A percentile compares a stretch with the other conserved stretches of the same genome.
These are phyloP conservation scores for Drosophila nigromelanica DNA, from an alignment of 1,140 invertebrate species.

Conservation along the genomic window DNA sequence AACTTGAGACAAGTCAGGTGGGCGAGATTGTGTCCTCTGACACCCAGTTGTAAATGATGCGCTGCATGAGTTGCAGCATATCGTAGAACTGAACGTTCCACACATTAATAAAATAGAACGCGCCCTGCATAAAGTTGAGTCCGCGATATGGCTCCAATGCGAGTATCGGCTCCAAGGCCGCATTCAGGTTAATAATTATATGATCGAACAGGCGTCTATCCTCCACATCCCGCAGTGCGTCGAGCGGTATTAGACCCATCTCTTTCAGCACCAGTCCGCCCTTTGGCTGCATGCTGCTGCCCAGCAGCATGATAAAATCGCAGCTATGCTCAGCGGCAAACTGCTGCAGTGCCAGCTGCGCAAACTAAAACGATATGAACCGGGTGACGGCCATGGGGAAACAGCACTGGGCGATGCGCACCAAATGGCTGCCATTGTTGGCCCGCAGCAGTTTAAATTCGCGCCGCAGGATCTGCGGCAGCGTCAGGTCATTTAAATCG, in stretches of 20 bases:
- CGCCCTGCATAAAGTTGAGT: conserved; percentile 63
- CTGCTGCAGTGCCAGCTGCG: conserved; percentile 79
- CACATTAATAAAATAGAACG: conserved; percentile 72
- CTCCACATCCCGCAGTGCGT: conserved; percentile 82
- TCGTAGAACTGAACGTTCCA: conserved; percentile 30
- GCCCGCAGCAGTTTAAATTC: conserved; percentile 82
- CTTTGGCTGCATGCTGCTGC: conserved; percentile 63
- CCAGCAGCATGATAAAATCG: conserved; percentile 84
- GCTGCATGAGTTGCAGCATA: conserved; percentile 35
- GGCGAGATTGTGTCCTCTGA: background rate
- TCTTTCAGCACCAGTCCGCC: conserved; percentile 23
- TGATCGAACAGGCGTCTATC: conserved; percentile 42
- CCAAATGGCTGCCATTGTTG: conserved; percentile 86
- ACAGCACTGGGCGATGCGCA: conserved; percentile 84
- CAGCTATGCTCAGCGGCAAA: conserved; percentile 84
- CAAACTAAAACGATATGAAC: conserved; percentile 84
- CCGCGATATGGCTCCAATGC: conserved; percentile 38
- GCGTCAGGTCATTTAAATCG: conserved; percentile 85
- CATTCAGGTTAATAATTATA: conserved; percentile 53
- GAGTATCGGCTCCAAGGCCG: conserved; percentile 26
- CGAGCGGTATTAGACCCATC: conserved; percentile 36
- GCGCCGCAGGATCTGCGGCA: conserved; percentile 82
- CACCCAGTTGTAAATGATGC: conserved; percentile 35
- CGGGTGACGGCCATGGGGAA: conserved; percentile 85
- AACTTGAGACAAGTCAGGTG: too few relatives aligned